A percentile compares a stretch with the other conserved stretches of the same genome.
These are phyloP conservation scores for Diaprepes abbreviatus DNA, from an alignment of 2,888 invertebrate species.

Conservation along the genomic window DNA sequence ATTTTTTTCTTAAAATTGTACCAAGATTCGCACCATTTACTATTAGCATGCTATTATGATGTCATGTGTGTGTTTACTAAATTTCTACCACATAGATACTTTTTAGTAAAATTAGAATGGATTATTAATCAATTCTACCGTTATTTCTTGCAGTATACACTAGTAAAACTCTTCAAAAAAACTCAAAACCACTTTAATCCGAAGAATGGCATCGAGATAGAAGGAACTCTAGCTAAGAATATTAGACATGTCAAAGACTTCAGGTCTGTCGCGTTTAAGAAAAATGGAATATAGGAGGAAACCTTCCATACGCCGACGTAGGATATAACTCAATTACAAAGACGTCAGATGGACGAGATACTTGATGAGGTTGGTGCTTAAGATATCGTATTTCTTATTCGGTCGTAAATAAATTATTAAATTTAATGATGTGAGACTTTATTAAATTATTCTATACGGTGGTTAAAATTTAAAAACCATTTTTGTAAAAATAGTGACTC, in stretches of 20 bases:
- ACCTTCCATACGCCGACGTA: conserved; percentile 16
- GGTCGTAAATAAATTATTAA: background rate
- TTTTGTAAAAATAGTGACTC: too few species aligned
- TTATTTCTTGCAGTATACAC: too few species aligned
- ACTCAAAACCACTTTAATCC: too few species aligned
- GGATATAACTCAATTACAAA: conserved; percentile 42
- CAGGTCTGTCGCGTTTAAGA: conserved; percentile 31
- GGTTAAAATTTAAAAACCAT: too few species aligned
- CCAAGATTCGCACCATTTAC: too few species aligned
- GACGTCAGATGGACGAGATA: conserved; percentile 39
- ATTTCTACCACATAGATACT: too few species aligned
- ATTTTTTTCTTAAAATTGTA: too few species aligned
- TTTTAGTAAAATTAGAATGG: too few species aligned
- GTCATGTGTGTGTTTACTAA: too few species aligned
- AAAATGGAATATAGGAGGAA: conserved; percentile 32
- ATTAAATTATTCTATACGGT: background rate
- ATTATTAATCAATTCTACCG: too few species aligned
- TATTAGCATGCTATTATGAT: too few species aligned
- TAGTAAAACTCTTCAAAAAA: too few species aligned
- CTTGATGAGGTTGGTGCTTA: conserved; percentile 29
- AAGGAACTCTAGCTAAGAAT: conserved; percentile 15
- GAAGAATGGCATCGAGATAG: background rate
- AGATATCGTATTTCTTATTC: background rate
- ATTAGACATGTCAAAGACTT: conserved; percentile 33
- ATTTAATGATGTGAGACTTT: background rate